Percentiles rank a stretch among this genome's conserved stretches.
Conservation (phyloP, 2,113 vertebrate genomes). For the Neogobius melanostomus region DNA sequence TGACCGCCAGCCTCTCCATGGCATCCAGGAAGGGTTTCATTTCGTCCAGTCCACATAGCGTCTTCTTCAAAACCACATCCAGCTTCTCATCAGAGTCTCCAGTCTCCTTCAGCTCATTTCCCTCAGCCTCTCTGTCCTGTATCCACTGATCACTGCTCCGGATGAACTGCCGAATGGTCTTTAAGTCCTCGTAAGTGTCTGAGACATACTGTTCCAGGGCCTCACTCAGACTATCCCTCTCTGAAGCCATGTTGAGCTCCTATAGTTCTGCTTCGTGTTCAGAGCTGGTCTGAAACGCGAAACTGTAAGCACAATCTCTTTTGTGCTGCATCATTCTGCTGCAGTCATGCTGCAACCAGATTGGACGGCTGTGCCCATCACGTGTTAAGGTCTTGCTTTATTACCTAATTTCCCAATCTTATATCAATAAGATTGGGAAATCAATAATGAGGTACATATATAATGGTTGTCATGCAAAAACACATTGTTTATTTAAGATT, state of each 20-base stretch:
- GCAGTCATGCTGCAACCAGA: no score
- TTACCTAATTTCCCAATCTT: no score
- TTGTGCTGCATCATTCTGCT: no score
- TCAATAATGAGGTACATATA: no score
- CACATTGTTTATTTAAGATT: no score
- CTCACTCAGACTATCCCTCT: neutral
- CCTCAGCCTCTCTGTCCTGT: neutral
- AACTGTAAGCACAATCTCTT: no score
- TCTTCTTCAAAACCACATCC: slow-evolving; percentile 39
- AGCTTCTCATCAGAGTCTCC: slow-evolving; percentile 42
- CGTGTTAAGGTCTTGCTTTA: no score
- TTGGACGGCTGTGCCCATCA: no score
- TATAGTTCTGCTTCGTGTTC: neutral
- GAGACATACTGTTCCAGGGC: neutral
- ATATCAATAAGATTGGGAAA: no score
- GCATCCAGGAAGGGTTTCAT: slow-evolving; percentile 66
- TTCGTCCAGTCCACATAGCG: slow-evolving; percentile 58
- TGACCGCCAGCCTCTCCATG: slow-evolving; percentile 73
- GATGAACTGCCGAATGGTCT: neutral
- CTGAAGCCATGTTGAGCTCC: neutral
- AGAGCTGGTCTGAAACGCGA: neutral
- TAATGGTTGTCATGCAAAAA: no score
- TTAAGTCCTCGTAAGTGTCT: neutral
- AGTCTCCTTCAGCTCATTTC: neutral
- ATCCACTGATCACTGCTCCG: neutral